A percentile compares a stretch with the other conserved stretches of the same genome.
Evolutionary conservation across 2,113 vertebrate genomes (phyloP).

Genomic region (Leucopternis melanops): DNA sequence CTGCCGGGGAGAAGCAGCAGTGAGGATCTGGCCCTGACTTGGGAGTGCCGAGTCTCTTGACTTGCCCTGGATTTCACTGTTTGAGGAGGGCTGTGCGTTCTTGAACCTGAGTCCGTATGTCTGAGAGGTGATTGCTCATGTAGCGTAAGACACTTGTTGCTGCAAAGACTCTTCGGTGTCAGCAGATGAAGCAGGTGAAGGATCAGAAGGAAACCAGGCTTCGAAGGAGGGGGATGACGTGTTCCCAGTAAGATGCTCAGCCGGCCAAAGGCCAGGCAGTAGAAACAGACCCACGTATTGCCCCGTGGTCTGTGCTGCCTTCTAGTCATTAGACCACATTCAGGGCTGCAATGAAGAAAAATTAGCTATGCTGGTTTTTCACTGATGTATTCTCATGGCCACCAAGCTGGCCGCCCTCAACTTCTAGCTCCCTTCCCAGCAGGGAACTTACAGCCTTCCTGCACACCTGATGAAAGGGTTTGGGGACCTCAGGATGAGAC

Average conservation of each 20-base stretch:
- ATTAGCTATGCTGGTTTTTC: too few relatives aligned
- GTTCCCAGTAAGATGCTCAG: background rate
- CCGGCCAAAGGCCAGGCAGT: background rate
- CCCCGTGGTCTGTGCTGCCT: accelerated
- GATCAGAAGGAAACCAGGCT: background rate
- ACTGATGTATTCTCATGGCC: too few relatives aligned
- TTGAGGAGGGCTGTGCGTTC: background rate
- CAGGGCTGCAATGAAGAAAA: too few relatives aligned
- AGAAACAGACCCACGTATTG: accelerated
- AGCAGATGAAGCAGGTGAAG: background rate
- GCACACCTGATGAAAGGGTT: background rate
- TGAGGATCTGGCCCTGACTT: background rate
- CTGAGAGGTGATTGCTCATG: background rate
- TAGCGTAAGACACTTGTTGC: background rate
- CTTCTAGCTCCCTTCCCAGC: background rate
- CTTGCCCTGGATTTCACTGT: background rate
- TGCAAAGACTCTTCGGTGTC: accelerated
- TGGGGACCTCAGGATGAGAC: background rate
- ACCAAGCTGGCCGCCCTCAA: background rate
- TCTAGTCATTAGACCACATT: too few relatives aligned
- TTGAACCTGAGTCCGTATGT: background rate
- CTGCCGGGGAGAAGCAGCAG: background rate
- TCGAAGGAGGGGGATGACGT: accelerated
- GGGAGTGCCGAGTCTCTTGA: accelerated
- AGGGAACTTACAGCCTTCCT: background rate